These are phyloP conservation scores for Maconellicoccus hirsutus DNA, from an alignment of 1,140 invertebrate genomes.

Conservation along the genomic window DNA sequence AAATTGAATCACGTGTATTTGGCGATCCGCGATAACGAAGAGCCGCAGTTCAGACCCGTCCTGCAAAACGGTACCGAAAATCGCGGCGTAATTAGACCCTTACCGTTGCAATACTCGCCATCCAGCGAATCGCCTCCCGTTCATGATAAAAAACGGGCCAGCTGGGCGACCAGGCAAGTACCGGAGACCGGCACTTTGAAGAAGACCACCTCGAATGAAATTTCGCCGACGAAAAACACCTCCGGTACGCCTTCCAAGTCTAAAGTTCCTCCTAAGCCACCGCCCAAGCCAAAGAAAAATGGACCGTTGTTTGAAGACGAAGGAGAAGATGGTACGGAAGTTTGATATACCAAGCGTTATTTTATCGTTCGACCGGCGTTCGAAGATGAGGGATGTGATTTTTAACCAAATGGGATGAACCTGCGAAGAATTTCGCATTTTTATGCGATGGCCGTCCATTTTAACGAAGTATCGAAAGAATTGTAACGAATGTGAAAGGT, in stretches of 20 bases:
- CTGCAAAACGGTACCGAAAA: background rate
- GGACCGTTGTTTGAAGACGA: conserved; percentile 69
- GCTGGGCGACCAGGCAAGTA: conserved; percentile 23
- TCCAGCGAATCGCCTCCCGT: conserved; percentile 26
- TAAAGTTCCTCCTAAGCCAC: conserved; percentile 67
- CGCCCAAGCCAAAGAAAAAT: conserved; percentile 65
- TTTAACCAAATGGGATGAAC: background rate
- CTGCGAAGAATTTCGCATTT: no score
- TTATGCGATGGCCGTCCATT: no score
- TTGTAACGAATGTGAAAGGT: no score
- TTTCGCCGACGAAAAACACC: background rate
- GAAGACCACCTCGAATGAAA: conserved; percentile 27
- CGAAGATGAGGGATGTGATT: no score
- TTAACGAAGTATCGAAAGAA: no score
- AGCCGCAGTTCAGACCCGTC: conserved; percentile 43
- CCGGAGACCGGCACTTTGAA: conserved; percentile 25
- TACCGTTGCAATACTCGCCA: conserved; percentile 32
- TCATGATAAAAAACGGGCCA: conserved; percentile 32
- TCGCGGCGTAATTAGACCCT: background rate
- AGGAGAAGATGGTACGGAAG: conserved; percentile 74
- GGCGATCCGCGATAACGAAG: conserved; percentile 37
- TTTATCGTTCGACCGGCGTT: no score
- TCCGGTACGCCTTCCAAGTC: conserved; percentile 26
- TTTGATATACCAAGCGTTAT: conserved; percentile 40
- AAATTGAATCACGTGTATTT: conserved; percentile 36